These are phyloP conservation scores for Halcyon leucocephala DNA, from an alignment of 2,797 vertebrate genomes.

Conservation along the genomic window DNA sequence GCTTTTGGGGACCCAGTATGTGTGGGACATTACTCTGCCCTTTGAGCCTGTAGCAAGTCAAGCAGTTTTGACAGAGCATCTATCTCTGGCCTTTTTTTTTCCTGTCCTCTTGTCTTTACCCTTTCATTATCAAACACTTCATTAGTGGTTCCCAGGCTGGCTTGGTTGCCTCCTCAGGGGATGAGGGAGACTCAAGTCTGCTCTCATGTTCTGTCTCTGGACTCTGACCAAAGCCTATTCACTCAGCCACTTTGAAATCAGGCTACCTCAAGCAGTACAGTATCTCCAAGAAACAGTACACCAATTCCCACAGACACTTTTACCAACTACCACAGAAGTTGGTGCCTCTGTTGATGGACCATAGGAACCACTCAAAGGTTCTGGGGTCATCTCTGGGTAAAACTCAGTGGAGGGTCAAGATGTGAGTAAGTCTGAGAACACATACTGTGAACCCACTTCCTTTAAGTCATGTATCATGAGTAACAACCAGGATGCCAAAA, in stretches of 20 bases:
- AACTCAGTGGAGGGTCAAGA: not conserved
- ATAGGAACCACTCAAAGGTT: not conserved
- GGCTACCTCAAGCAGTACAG: not conserved
- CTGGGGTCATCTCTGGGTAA: not conserved
- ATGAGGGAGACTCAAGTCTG: not conserved
- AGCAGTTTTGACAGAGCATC: not conserved
- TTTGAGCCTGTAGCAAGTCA: not conserved
- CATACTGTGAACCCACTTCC: slow-evolving; percentile 33
- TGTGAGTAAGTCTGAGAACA: slow-evolving; percentile 15
- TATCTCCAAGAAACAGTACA: slow-evolving; percentile 5
- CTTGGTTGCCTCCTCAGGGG: not conserved
- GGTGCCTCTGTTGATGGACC: not conserved
- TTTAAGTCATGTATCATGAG: not conserved
- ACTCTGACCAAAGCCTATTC: not conserved
- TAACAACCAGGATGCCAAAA: slow-evolving; percentile 23
- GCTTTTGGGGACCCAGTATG: not conserved
- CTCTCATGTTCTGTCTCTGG: not conserved
- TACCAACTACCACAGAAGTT: not conserved
- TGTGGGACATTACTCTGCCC: not conserved
- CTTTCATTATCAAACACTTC: slow-evolving; percentile 35
- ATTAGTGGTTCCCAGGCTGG: slow-evolving; percentile 30
- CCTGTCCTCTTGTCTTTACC: not conserved
- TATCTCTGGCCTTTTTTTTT: not conserved
- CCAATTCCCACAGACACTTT: slow-evolving; percentile 16
- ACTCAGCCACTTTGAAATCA: not conserved